Base-by-base conservation (phyloP, 1,140 invertebrate species). In the Bilobella aurantiaca region DNA sequence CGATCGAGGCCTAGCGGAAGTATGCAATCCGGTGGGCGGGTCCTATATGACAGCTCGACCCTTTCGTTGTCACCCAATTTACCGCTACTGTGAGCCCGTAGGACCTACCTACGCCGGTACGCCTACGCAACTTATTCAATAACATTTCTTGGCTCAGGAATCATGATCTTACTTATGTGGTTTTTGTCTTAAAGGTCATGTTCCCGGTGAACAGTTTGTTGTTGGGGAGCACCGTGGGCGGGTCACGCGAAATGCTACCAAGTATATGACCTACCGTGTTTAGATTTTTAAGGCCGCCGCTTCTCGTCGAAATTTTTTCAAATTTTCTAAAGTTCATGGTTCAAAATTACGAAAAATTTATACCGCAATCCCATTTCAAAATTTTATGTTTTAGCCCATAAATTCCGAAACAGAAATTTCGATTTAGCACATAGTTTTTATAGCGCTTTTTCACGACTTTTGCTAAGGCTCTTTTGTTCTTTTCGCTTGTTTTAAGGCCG, bases 201-300 rank as follows among this genome's bases (percentile, higher is more conserved):
- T 69, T 57, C 65, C 66, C n/a, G 70, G 70, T 2, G 70, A 72
- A 57, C 49, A 59, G 49, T 72, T 72, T 46, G 30, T 66, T 34
- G 23, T 27, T 30, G 70, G 70, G 31, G 42, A 72, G 31, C 47
- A 65, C 28, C 61, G 70, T 3, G 70, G 70, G n/a, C 57, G 37
- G 27, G 21, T 57, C 29, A 72, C 65, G n/a, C 61, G 67, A 63
- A 72, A 72, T 37, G 67, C 70, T 27, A 27, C 63, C 3, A 72
- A 72, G 46, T 69, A 72, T 42, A 69, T 72, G 67, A 69, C 65
- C 1, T 72, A 69, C 47, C 49, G 70, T 37, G 34, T 72, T n/a
- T 72, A 34, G 49, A 31, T 12, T 18, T 14, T 30, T 21, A 47
- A 18, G 2, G 1, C 58, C 37, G 8, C 37, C 37, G 37, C 8